Evolutionary conservation across 2,888 invertebrate species (phyloP), one percentile per base, ranked within the genome.

Genomic region (Apantesis nais): DNA sequence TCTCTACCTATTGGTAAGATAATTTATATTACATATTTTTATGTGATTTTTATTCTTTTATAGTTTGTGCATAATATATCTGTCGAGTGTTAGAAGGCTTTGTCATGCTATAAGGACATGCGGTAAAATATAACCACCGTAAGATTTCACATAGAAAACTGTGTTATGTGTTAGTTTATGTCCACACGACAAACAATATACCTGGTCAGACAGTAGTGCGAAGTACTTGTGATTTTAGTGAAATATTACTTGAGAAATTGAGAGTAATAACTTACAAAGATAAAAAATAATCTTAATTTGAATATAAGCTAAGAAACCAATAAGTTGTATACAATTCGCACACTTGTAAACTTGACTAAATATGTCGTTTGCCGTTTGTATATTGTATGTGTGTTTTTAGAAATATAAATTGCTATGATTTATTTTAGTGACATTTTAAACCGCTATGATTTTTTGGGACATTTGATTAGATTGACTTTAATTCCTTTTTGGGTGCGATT

Each of bases 1-100:
- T 95, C 95, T 0, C 85, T 95, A 58, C 95, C 95, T 4, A 92
- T 95, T 76, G 94, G 95, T 95, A 84, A 92, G 88, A 44, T 65
- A 39, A 31, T 62, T 19, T 67, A 29, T 55, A 44, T 66, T 62
- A 34, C 34, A 22, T 11, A n/a, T 70, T 65, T 68, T 11, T 67
- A 12, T 37, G 62, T 68, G 34, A 55, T 1, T 16, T 19, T 37
- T 48, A 0, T 12, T 60, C n/a, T 52, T 34, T 8, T 14, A 1
- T 63, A 52, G 37, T 22, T 64, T 48, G 48, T 64, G 66, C 67
- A 61, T 64, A 64, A n/a, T n/a, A 31, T 19, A 31, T 31, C 31
- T 64, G 64, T 64, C 78, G 74, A 76, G 71, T 74, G 77, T 74
- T 82, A 80, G 84, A 86, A 31, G 0, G 84, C 83, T 83, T 82